Conservation (phyloP, 2,888 invertebrate genomes). For the Pediacus dermestoides region DNA sequence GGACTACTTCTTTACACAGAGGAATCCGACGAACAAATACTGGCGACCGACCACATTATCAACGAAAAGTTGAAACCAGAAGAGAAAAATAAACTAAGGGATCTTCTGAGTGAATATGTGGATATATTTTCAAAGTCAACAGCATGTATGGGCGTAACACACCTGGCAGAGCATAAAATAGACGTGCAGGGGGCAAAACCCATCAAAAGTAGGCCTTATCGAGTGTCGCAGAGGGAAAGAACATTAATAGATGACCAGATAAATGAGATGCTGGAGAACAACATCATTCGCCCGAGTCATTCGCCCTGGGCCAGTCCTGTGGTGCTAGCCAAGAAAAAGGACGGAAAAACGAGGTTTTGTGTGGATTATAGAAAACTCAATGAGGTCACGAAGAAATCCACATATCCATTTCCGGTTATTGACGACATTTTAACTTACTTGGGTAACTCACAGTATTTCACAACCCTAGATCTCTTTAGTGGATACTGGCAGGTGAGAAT, state of each 20-base stretch:
- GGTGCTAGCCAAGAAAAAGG: conserved; percentile 22
- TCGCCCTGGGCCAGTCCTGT: too few species aligned
- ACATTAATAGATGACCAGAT: conserved; percentile 20
- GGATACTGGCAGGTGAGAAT: conserved; percentile 27
- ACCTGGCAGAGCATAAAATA: conserved; percentile 21
- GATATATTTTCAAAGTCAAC: conserved; percentile 19
- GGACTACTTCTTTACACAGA: too few species aligned
- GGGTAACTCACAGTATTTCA: conserved; percentile 22
- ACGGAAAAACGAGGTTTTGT: conserved; percentile 19
- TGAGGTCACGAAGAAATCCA: conserved; percentile 21
- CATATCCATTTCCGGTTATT: conserved; percentile 25
- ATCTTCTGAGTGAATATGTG: too few species aligned
- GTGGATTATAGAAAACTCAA: conserved; percentile 23
- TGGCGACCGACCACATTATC: too few species aligned
- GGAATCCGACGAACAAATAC: too few species aligned
- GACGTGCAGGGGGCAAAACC: conserved; percentile 18
- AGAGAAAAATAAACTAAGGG: too few species aligned
- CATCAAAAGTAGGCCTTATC: conserved; percentile 20
- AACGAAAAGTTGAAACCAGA: too few species aligned
- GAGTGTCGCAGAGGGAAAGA: conserved; percentile 23
- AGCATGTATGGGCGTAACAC: conserved; percentile 18
- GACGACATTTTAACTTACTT: conserved; percentile 26
- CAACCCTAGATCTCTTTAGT: conserved; percentile 25
- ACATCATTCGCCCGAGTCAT: too few species aligned
- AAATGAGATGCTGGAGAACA: conserved; percentile 19